phyloP scores from a whole-genome alignment of 2,888 invertebrate genomes.

The Cantharis flavilabris region DNA sequence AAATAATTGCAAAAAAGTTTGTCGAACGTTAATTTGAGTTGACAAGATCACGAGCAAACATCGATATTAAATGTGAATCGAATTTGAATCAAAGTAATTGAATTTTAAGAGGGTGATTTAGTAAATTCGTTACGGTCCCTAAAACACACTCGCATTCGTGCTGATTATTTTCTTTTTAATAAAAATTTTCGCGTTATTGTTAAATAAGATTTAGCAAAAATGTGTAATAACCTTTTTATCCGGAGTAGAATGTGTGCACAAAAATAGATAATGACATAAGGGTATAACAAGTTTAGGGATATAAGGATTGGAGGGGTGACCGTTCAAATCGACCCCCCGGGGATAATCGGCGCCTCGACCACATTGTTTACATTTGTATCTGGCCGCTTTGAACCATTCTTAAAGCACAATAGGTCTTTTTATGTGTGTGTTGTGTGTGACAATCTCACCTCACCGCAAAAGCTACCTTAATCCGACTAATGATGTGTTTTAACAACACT shows the following conservation, averaged over 20 bases:
- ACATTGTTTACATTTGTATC: constrained; percentile 52
- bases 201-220: background rate
- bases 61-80: constrained; percentile 43
- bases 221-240: background rate
- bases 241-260: background rate
- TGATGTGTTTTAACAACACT: constrained; percentile 42
- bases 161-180: background rate
- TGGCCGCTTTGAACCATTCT: constrained; percentile 48
- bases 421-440: constrained; percentile 46
- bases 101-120: constrained; percentile 36
- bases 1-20: constrained; percentile 22
- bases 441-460: constrained; percentile 48
- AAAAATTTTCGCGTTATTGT: background rate
- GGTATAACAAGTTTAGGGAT: constrained; percentile 48
- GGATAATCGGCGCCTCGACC: constrained; percentile 51
- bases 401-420: constrained; percentile 47
- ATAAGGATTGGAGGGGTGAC: constrained; percentile 18
- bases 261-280: constrained; percentile 42
- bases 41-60: constrained; percentile 41
- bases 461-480: constrained; percentile 50
- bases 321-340: constrained; percentile 45
- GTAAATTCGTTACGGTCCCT: constrained; percentile 38
- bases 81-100: constrained; percentile 42
- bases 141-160: constrained; percentile 27
- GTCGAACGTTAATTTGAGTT: constrained; percentile 38